phyloP scores from a whole-genome alignment of 1,140 invertebrate species.

The Antheraea pernyi region DNA sequence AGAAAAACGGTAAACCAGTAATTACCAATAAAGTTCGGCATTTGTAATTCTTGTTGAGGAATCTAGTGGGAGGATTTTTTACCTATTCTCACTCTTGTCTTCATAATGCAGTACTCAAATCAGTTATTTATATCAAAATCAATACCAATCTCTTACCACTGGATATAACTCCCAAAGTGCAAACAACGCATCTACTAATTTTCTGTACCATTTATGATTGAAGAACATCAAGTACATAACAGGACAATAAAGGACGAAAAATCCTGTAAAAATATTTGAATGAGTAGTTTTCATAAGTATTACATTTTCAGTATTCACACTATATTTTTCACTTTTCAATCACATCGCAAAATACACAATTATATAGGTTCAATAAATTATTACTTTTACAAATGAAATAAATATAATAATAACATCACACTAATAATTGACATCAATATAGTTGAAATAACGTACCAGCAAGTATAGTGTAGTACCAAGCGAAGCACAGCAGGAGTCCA shows the following conservation, averaged over 20 bases:
- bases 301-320: neutral
- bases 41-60: too few species aligned
- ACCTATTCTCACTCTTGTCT: too few species aligned
- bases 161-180: constrained; percentile 90
- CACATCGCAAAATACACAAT: neutral
- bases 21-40: too few species aligned
- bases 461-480: constrained; percentile 69
- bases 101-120: neutral
- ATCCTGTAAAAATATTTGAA: constrained; percentile 76
- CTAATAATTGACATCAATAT: neutral
- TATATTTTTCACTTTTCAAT: neutral
- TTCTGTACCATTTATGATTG: constrained; percentile 83
- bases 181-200: constrained; percentile 84
- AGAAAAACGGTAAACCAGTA: too few species aligned
- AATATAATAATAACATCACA: neutral
- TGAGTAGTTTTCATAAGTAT: constrained; percentile 22
- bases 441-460: constrained; percentile 44
- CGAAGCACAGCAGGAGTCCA: constrained; percentile 55
- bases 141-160: constrained; percentile 79
- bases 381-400: neutral
- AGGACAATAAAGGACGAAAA: constrained; percentile 84
- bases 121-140: neutral
- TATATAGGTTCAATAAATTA: neutral
- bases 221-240: constrained; percentile 84
- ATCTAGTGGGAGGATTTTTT: too few species aligned